These are phyloP conservation scores for Plebejus argus DNA, from an alignment of 2,888 invertebrate species.

Conservation along the genomic window DNA sequence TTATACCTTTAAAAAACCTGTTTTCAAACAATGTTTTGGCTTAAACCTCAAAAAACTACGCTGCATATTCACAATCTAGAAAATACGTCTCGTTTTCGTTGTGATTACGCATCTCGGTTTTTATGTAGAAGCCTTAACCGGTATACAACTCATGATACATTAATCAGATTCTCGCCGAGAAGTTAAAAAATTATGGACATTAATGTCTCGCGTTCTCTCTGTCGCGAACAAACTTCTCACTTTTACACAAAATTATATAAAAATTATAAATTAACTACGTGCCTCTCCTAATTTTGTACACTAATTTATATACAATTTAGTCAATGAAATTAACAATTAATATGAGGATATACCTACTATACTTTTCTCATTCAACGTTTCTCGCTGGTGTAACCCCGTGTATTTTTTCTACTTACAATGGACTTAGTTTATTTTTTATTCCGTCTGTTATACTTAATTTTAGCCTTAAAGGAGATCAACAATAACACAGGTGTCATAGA, in stretches of 20 bases:
- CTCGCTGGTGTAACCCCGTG: background rate
- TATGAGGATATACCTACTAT: background rate
- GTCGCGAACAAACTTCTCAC: background rate
- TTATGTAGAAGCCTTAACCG: background rate
- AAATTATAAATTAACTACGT: background rate
- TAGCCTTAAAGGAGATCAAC: background rate
- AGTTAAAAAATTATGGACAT: background rate
- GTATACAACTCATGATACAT: background rate
- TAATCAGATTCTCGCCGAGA: background rate
- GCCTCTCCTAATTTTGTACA: background rate
- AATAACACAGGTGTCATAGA: conserved; percentile 1
- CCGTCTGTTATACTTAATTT: background rate
- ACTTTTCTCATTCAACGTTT: no score
- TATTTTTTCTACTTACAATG: background rate
- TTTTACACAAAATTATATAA: background rate
- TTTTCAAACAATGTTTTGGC: background rate
- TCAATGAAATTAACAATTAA: background rate
- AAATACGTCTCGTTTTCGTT: background rate
- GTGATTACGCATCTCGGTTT: background rate
- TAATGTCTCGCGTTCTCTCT: background rate
- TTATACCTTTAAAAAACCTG: background rate
- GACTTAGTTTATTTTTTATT: background rate
- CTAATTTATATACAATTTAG: background rate
- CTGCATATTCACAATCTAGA: background rate
- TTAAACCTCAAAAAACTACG: background rate